A percentile compares a stretch with the other conserved stretches of the same genome.
These are phyloP conservation scores for Cephus sareptanus DNA, from an alignment of 2,888 invertebrate species.

Conservation along the genomic window DNA sequence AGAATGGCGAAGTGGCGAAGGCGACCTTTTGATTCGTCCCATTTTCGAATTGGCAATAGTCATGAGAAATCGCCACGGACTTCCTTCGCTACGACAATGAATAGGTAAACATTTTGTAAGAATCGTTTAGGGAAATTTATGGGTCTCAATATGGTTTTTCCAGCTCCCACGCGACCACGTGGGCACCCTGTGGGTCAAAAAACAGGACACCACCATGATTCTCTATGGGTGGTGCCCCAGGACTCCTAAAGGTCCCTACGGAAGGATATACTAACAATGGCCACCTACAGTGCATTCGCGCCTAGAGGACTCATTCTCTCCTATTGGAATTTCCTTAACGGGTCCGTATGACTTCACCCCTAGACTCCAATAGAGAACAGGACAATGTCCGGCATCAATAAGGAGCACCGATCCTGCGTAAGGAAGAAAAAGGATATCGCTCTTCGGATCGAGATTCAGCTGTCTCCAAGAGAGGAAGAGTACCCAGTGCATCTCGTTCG, in stretches of 20 bases:
- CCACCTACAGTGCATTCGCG: slow-evolving; percentile 45
- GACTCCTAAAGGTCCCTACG: background rate
- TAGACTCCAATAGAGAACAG: background rate
- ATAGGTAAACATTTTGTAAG: background rate
- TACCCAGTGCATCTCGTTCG: background rate
- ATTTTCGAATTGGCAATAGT: background rate
- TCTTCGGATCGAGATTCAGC: background rate
- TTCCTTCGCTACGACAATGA: background rate
- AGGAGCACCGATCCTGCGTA: background rate
- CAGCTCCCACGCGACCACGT: background rate
- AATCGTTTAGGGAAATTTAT: background rate
- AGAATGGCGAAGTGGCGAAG: background rate
- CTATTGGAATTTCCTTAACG: background rate
- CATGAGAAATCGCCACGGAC: background rate
- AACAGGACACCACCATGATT: background rate
- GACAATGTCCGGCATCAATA: background rate
- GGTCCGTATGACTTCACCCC: background rate
- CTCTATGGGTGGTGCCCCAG: background rate
- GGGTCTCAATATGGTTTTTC: background rate
- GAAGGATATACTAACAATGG: slow-evolving; percentile 26
- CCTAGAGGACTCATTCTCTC: slow-evolving; percentile 32
- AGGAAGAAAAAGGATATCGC: background rate
- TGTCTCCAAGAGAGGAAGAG: background rate
- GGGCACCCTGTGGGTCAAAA: background rate
- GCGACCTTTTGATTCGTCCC: background rate